phyloP scores from a whole-genome alignment of 2,797 vertebrate species.

The Aplochiton taeniatus region DNA sequence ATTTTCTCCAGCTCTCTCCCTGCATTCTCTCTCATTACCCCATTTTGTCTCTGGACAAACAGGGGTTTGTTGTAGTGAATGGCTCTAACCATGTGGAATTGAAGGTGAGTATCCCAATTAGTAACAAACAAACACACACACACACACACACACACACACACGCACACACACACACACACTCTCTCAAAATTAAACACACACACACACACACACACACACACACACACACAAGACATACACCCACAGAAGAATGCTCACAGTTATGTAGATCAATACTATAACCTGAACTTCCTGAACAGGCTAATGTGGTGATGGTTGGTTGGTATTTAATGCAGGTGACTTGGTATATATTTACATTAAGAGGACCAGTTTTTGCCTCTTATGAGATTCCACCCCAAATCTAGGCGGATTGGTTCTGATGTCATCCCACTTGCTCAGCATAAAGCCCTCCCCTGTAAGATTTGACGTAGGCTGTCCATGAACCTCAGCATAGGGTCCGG shows the following conservation, averaged over 20 bases:
- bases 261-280: no score
- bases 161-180: conserved; percentile 12
- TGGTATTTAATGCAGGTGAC: no score
- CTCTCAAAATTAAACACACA: conserved; percentile 10
- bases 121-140: background rate
- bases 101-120: conserved; percentile 34
- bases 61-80: conserved; percentile 43
- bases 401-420: no score
- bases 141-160: background rate
- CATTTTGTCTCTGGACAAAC: conserved; percentile 28
- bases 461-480: no score
- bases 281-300: no score
- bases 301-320: no score
- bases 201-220: conserved; percentile 12
- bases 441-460: no score
- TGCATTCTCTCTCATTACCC: background rate
- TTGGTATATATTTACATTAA: no score
- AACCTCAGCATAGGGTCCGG: no score
- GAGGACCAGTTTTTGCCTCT: no score
- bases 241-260: background rate
- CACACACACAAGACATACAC: conserved; percentile 5
- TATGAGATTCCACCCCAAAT: no score
- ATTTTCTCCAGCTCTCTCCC: background rate
- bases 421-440: no score
- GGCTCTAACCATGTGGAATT: conserved; percentile 46